These are phyloP conservation scores for Calidris pygmaea DNA, from an alignment of 2,113 vertebrate species.

Conservation along the genomic window DNA sequence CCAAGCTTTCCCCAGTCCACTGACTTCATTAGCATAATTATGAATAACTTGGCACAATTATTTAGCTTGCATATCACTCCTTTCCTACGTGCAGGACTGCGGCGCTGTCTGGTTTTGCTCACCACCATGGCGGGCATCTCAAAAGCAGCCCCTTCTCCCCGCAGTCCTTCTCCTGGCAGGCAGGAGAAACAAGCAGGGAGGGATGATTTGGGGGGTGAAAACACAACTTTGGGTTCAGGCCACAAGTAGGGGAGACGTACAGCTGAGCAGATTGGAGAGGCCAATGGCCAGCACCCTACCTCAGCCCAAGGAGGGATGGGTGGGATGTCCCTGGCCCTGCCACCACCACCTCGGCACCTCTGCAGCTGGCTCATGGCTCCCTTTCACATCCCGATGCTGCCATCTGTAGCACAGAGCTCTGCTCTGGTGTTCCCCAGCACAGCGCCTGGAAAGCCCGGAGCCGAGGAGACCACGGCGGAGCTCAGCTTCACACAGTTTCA, in stretches of 20 bases:
- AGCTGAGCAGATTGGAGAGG: neutral
- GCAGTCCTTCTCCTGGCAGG: neutral
- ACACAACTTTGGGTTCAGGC: neutral
- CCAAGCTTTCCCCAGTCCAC: neutral
- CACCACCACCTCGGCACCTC: neutral
- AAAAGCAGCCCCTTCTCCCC: neutral
- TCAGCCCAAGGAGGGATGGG: neutral
- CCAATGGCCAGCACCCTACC: neutral
- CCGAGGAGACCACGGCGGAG: neutral
- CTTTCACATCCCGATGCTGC: conserved; percentile 7
- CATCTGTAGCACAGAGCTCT: conserved; percentile 20
- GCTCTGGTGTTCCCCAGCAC: neutral
- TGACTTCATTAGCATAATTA: neutral
- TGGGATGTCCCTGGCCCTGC: neutral
- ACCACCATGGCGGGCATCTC: rapidly evolving
- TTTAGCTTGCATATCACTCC: neutral
- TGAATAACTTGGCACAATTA: neutral
- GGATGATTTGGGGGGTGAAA: neutral
- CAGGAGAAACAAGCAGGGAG: neutral
- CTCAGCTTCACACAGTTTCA: neutral
- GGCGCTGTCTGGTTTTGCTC: neutral
- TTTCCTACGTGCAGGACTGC: neutral
- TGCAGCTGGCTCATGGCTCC: rapidly evolving
- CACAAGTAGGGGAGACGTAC: neutral
- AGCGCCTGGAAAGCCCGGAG: rapidly evolving